Conservation (phyloP, 2,113 vertebrate genomes). For the Rattus norvegicus region DNA sequence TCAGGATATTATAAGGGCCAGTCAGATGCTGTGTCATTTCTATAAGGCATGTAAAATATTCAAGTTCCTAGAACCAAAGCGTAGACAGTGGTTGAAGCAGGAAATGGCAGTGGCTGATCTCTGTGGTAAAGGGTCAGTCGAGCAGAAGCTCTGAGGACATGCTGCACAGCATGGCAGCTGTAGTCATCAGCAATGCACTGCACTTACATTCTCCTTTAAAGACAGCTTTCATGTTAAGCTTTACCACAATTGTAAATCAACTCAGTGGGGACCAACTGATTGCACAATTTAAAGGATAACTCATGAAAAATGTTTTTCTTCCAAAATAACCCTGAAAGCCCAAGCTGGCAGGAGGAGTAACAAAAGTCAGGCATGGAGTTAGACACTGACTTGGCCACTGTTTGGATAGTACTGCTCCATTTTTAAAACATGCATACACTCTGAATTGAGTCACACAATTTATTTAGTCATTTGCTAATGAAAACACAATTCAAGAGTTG, state of each 20-base stretch:
- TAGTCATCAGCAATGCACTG: background rate
- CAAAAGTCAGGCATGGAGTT: background rate
- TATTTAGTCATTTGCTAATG: slow-evolving; percentile 34
- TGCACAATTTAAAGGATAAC: background rate
- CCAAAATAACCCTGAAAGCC: background rate
- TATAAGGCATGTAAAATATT: background rate
- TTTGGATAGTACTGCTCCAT: background rate
- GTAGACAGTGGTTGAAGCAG: background rate
- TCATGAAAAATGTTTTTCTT: background rate
- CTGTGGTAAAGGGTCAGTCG: background rate
- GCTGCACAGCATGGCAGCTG: background rate
- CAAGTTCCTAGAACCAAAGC: background rate
- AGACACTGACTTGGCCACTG: background rate
- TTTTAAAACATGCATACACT: slow-evolving; percentile 27
- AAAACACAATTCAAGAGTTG: background rate
- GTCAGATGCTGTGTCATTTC: background rate
- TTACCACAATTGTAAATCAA: background rate
- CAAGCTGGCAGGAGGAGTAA: background rate
- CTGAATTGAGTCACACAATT: background rate
- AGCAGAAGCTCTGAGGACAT: background rate
- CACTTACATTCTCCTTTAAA: background rate
- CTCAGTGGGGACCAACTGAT: background rate
- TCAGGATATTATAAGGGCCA: background rate
- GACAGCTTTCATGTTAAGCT: background rate
- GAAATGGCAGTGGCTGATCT: background rate